Percentiles rank a stretch among this genome's conserved stretches.
phyloP scores from a whole-genome alignment of 2,888 invertebrate species.

The Amorpha juglandis region DNA sequence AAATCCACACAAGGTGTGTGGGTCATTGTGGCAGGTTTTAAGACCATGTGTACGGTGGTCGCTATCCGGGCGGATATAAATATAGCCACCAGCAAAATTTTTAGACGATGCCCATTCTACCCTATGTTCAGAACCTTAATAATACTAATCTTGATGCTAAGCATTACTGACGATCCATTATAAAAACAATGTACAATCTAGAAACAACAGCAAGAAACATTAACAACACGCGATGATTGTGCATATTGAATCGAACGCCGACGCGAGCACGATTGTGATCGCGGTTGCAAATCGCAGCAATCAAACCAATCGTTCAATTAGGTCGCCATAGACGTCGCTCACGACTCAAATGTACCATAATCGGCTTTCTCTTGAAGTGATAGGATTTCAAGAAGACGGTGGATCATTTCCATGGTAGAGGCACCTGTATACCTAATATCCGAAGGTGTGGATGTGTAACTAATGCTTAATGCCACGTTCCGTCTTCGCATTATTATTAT shows the following conservation, averaged over 20 bases:
- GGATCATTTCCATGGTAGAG: not conserved
- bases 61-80: too few species aligned
- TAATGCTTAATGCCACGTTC: too few species aligned
- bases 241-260: slow-evolving; percentile 23
- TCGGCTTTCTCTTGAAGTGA: slow-evolving; percentile 20
- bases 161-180: not conserved
- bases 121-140: too few species aligned
- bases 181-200: not conserved
- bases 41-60: too few species aligned
- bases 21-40: too few species aligned
- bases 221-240: slow-evolving; percentile 17
- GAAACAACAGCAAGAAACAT: not conserved
- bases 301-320: slow-evolving; percentile 29
- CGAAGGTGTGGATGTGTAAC: too few species aligned
- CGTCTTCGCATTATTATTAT: too few species aligned
- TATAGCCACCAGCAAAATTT: too few species aligned
- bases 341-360: not conserved
- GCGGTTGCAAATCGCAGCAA: slow-evolving; percentile 25
- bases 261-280: slow-evolving; percentile 24
- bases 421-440: too few species aligned
- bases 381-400: not conserved
- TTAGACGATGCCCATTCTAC: too few species aligned
- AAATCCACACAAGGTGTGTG: too few species aligned
- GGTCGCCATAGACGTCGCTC: slow-evolving; percentile 16
- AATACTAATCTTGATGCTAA: too few species aligned